These are phyloP conservation scores for Masticophis lateralis DNA, from an alignment of 2,797 vertebrate genomes.

Conservation along the genomic window DNA sequence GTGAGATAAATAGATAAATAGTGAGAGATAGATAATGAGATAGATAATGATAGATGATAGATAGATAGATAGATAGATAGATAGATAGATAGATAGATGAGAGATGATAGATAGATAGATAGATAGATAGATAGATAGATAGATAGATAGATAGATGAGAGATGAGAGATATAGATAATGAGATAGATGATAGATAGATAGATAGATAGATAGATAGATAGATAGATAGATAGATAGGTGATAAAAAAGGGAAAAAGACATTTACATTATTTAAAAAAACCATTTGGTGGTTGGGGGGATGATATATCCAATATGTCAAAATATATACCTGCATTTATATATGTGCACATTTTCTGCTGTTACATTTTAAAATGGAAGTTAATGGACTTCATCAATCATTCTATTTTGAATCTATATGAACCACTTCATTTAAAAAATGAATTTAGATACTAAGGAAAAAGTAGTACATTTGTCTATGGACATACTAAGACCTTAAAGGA, in stretches of 20 bases:
- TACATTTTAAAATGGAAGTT: not conserved
- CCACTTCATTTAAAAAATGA: not conserved
- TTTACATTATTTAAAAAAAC: not conserved
- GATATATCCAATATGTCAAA: not conserved
- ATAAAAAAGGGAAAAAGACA: not conserved
- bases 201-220: not conserved
- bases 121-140: too few species aligned
- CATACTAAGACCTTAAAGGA: not conserved
- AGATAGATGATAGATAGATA: too few species aligned
- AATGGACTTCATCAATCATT: not conserved
- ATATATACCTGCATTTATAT: not conserved
- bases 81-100: too few species aligned
- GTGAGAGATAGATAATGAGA: too few species aligned
- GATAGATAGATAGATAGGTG: too few species aligned
- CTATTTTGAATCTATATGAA: not conserved
- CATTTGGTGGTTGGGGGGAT: not conserved
- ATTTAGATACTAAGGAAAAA: too few species aligned
- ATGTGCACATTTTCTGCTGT: not conserved
- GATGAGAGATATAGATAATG: too few species aligned
- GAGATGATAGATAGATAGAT: too few species aligned
- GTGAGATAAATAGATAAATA: too few species aligned
- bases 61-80: not conserved
- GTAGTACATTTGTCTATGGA: not conserved
- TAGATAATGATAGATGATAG: too few species aligned
- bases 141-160: too few species aligned